Base-by-base conservation (phyloP, 2,888 invertebrate genomes). In the Clanis bilineata region DNA sequence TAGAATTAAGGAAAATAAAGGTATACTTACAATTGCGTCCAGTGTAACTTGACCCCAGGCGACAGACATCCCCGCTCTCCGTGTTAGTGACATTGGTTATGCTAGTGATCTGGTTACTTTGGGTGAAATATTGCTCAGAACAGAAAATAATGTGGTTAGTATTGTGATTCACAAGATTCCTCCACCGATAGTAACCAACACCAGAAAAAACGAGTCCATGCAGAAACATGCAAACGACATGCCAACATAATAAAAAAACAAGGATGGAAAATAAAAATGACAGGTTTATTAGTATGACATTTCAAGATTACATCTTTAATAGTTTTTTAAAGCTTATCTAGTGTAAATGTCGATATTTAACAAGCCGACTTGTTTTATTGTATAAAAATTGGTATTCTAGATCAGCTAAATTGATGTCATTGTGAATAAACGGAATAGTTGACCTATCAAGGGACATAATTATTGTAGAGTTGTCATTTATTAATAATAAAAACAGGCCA, bases 91-190 rank as follows among this genome's bases (percentile, higher is more conserved):
- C 78, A 76, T 73, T 67, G 64, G 72, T 73, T 72, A 64, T 70
- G 63, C 73, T 74, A 83, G 80, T 82, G 83, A 70, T 67, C 81
- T 76, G 83, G 86, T 85, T 87, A 88, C 86, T 86, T 79, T 78
- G 66, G 83, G 84, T 86, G 86, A 80, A 51, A 72, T 70, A 64
- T 61, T 79, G 76, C 91, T 92, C 90, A 82, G 79, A 86, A 90
- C 81, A 88, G 80, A 88, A 83, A 81, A 69, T 68, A 67, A 72
- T 70, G 79, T 81, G 83, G 88, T 91, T 91, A 91, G 88, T 89
- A 71, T 39, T 47, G 56, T 56, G 45, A 32, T 18, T 45, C 41
- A 60, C 12, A 51, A 73, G 56, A 51, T 18, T 15, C 58, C 39
- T 39, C 28, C 58, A 58, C 58, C 59, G 25, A 54, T 15, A 80